These are phyloP conservation scores for Boleophthalmus pectinirostris DNA, from an alignment of 2,113 vertebrate genomes.

Conservation along the genomic window DNA sequence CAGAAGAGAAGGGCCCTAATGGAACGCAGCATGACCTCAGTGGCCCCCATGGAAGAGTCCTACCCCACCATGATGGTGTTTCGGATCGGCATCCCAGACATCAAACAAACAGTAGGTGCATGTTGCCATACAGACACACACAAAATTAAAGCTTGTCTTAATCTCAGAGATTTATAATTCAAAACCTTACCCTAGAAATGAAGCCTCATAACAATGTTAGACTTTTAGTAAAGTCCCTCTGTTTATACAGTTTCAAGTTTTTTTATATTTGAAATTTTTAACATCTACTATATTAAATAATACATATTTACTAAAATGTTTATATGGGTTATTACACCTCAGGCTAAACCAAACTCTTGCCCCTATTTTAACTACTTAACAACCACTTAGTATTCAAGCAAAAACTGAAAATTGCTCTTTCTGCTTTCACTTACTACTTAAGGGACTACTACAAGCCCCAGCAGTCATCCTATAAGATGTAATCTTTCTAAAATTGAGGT, in stretches of 20 bases:
- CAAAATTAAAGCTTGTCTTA: background rate
- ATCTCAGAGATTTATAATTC: background rate
- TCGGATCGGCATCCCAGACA: slow-evolving; percentile 90
- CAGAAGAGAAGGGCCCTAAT: slow-evolving; percentile 78
- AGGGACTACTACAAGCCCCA: slow-evolving; percentile 6
- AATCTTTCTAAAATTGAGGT: slow-evolving; percentile 21
- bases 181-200: background rate
- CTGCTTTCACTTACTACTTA: background rate
- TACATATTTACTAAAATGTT: background rate
- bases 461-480: slow-evolving; percentile 3
- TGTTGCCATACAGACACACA: slow-evolving; percentile 11
- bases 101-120: slow-evolving; percentile 90
- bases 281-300: background rate
- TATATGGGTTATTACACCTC: background rate
- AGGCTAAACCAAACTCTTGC: background rate
- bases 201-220: background rate
- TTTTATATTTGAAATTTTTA: slow-evolving; percentile 17
- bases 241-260: slow-evolving; percentile 28
- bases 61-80: slow-evolving; percentile 89
- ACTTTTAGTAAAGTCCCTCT: slow-evolving; percentile 30
- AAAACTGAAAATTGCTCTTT: background rate
- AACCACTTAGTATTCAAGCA: slow-evolving; percentile 1
- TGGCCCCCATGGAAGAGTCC: slow-evolving; percentile 78
- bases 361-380: background rate
- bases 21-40: slow-evolving; percentile 85